These are phyloP conservation scores for Lordiphosa clarofinis DNA, from an alignment of 1,140 invertebrate species.

Conservation along the genomic window DNA sequence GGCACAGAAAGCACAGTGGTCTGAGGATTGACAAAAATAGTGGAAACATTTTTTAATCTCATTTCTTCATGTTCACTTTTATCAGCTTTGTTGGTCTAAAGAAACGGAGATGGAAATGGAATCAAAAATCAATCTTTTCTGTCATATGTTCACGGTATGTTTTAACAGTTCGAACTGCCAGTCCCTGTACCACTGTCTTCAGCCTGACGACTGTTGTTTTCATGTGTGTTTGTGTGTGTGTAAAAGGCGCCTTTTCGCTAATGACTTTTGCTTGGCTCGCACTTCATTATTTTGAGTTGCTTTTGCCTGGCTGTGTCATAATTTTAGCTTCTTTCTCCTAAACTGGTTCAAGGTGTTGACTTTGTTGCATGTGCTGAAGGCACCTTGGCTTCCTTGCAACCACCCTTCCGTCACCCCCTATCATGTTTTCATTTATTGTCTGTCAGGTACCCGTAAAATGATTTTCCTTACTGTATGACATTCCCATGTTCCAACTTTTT, in stretches of 20 bases:
- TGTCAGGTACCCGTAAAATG: conserved; percentile 71
- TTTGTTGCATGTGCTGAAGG: conserved; percentile 46
- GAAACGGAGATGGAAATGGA: too few species aligned
- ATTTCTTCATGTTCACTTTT: too few species aligned
- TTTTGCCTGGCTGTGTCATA: conserved; percentile 29
- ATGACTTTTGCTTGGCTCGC: conserved; percentile 72
- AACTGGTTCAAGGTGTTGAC: conserved; percentile 76
- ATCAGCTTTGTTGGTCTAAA: too few species aligned
- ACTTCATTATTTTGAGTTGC: conserved; percentile 75
- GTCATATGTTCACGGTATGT: too few species aligned
- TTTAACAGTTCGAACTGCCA: too few species aligned
- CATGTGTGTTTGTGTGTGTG: too few species aligned
- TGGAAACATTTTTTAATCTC: background rate
- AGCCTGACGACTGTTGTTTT: too few species aligned
- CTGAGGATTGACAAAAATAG: background rate
- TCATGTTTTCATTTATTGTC: conserved; percentile 59
- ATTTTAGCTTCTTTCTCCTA: conserved; percentile 47
- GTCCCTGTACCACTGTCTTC: too few species aligned
- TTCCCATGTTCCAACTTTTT: conserved; percentile 37
- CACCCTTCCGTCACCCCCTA: conserved; percentile 14
- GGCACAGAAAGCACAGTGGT: conserved; percentile 13
- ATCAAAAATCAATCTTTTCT: too few species aligned
- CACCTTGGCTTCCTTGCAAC: conserved; percentile 44
- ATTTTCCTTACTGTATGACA: conserved; percentile 55
- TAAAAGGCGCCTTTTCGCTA: conserved; percentile 48